Percentiles rank a stretch among this genome's conserved stretches.
phyloP scores from a whole-genome alignment of 2,888 invertebrate species.

The Plagodis pulveraria region DNA sequence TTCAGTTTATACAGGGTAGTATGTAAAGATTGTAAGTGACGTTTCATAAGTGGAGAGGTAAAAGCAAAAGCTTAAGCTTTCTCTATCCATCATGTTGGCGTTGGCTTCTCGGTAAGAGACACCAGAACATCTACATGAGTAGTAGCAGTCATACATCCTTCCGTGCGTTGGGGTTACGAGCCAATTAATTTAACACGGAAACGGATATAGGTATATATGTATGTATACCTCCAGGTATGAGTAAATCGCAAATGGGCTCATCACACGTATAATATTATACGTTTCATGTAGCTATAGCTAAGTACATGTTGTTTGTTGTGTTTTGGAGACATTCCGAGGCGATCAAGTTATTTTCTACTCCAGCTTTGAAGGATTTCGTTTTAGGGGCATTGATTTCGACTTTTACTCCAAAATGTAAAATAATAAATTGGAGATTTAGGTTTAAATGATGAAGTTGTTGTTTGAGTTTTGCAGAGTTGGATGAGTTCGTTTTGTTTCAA shows the following conservation, averaged over 20 bases:
- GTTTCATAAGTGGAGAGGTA: conserved; percentile 12
- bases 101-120: conserved; percentile 42
- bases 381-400: conserved; percentile 41
- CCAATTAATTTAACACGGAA: conserved; percentile 83
- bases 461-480: conserved; percentile 19
- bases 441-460: conserved; percentile 29
- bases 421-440: conserved; percentile 26
- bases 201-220: conserved; percentile 72
- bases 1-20: conserved; percentile 8
- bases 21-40: conserved; percentile 9
- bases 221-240: conserved; percentile 43
- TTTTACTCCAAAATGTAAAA: conserved; percentile 37
- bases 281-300: conserved; percentile 20
- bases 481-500: conserved; percentile 14
- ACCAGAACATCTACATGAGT: conserved; percentile 76
- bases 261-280: conserved; percentile 66
- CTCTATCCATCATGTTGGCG: conserved; percentile 19
- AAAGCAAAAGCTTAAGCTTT: conserved; percentile 18
- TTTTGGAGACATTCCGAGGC: conserved; percentile 25
- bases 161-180: conserved; percentile 67
- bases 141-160: conserved; percentile 79
- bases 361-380: conserved; percentile 31
- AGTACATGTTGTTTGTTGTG: conserved; percentile 30
- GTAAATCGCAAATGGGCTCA: conserved; percentile 75
- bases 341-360: conserved; percentile 39